Evolutionary conservation across 2,113 vertebrate species (phyloP).

Genomic region (Actinemys pallida): DNA sequence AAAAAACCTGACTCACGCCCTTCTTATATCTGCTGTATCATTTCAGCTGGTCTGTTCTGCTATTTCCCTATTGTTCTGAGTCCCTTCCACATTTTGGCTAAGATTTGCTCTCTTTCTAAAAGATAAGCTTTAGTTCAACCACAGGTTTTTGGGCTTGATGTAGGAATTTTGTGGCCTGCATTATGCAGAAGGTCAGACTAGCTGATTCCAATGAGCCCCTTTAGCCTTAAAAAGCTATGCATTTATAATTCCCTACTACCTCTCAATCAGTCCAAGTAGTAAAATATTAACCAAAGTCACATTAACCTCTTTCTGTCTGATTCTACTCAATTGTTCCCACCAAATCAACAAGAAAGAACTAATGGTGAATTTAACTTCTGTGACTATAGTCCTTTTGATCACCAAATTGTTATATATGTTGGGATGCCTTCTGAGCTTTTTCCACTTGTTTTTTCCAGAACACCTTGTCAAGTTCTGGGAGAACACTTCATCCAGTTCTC

Average conservation of each 20-base stretch:
- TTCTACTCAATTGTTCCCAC: background rate
- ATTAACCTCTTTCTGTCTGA: background rate
- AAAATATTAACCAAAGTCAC: background rate
- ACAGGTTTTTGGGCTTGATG: background rate
- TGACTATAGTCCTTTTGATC: background rate
- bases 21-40: background rate
- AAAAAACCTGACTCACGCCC: background rate
- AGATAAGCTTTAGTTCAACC: background rate
- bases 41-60: background rate
- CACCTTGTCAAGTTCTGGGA: background rate
- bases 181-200: slow-evolving; percentile 28
- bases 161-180: background rate
- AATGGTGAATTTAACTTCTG: background rate
- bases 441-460: background rate
- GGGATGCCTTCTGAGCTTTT: background rate
- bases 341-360: background rate
- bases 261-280: background rate
- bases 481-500: background rate
- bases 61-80: background rate
- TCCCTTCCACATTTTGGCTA: background rate
- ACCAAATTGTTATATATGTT: background rate
- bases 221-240: background rate
- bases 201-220: background rate
- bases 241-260: background rate
- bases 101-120: background rate